phyloP scores from a whole-genome alignment of 2,113 vertebrate genomes.

The Cinclus cinclus region DNA sequence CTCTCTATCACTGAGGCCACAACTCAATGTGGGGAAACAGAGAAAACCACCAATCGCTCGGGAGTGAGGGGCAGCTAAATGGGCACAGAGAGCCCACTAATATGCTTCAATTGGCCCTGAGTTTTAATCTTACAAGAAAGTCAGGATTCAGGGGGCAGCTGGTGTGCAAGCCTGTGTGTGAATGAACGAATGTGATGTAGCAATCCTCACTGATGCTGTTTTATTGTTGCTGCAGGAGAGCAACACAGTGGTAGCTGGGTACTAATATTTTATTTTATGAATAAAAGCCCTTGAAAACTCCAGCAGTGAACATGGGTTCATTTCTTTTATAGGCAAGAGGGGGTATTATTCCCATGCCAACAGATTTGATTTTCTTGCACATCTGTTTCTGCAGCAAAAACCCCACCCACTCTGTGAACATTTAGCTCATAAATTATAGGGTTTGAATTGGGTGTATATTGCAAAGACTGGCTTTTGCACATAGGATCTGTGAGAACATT shows the following conservation, averaged over 20 bases:
- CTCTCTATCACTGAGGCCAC: rapidly evolving
- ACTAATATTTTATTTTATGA: slow-evolving; percentile 72
- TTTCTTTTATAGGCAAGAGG: slow-evolving; percentile 68
- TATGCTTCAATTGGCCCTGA: background rate
- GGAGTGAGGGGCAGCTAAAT: background rate
- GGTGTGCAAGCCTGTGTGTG: background rate
- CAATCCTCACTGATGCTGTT: slow-evolving; percentile 39
- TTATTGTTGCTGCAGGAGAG: slow-evolving; percentile 65
- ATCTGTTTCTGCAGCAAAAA: slow-evolving; percentile 70
- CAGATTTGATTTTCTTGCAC: slow-evolving; percentile 69
- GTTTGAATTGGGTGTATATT: slow-evolving; percentile 67
- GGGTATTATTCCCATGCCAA: slow-evolving; percentile 66
- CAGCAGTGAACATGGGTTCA: slow-evolving; percentile 58
- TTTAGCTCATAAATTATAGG: slow-evolving; percentile 70
- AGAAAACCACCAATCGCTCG: background rate
- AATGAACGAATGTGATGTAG: background rate
- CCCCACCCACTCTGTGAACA: slow-evolving; percentile 55
- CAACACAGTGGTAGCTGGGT: slow-evolving; percentile 41
- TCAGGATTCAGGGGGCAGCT: slow-evolving; percentile 14
- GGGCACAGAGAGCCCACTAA: background rate
- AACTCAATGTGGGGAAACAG: background rate
- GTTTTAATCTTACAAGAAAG: slow-evolving; percentile 40
- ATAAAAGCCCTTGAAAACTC: slow-evolving; percentile 65
- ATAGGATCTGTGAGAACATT: slow-evolving; percentile 58
- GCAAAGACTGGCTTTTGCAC: slow-evolving; percentile 55